A percentile compares a stretch with the other conserved stretches of the same genome.
Evolutionary conservation across 2,888 invertebrate genomes (phyloP).

Genomic region (Byasa hedistus): DNA sequence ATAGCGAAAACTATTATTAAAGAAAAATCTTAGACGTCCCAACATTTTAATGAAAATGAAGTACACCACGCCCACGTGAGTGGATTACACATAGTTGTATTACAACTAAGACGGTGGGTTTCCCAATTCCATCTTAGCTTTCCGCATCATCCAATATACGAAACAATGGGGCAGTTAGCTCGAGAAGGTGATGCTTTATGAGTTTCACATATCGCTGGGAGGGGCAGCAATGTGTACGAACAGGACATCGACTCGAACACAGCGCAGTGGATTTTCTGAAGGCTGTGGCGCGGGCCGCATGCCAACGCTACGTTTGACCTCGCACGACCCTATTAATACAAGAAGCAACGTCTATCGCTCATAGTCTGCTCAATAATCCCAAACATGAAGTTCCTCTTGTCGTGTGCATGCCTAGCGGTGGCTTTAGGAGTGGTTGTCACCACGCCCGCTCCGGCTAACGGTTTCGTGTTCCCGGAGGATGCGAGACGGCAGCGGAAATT

Average conservation of each 20-base stretch:
- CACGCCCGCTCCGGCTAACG: slow-evolving; percentile 56
- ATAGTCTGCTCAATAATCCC: slow-evolving; percentile 63
- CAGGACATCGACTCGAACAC: slow-evolving; percentile 66
- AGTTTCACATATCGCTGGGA: slow-evolving; percentile 44
- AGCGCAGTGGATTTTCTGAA: slow-evolving; percentile 78
- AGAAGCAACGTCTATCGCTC: slow-evolving; percentile 59
- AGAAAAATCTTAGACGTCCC: background rate
- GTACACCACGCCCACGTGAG: slow-evolving; percentile 35
- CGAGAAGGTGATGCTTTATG: slow-evolving; percentile 53
- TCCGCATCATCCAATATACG: slow-evolving; percentile 47
- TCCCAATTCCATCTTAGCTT: slow-evolving; percentile 58
- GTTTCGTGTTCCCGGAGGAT: slow-evolving; percentile 68
- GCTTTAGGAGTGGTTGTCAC: slow-evolving; percentile 41
- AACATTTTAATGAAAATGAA: slow-evolving; percentile 28
- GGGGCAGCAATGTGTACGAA: slow-evolving; percentile 59
- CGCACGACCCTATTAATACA: slow-evolving; percentile 76
- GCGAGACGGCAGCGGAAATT: slow-evolving; percentile 56
- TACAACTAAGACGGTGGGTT: slow-evolving; percentile 50
- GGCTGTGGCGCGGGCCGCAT: slow-evolving; percentile 79
- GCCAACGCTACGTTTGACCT: slow-evolving; percentile 72
- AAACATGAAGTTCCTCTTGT: slow-evolving; percentile 67
- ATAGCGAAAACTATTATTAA: too few species aligned
- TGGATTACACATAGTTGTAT: slow-evolving; percentile 32
- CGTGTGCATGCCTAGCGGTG: slow-evolving; percentile 52
- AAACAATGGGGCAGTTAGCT: slow-evolving; percentile 65